phyloP scores from a whole-genome alignment of 2,888 invertebrate genomes.

The Patella ulyssiponensis region DNA sequence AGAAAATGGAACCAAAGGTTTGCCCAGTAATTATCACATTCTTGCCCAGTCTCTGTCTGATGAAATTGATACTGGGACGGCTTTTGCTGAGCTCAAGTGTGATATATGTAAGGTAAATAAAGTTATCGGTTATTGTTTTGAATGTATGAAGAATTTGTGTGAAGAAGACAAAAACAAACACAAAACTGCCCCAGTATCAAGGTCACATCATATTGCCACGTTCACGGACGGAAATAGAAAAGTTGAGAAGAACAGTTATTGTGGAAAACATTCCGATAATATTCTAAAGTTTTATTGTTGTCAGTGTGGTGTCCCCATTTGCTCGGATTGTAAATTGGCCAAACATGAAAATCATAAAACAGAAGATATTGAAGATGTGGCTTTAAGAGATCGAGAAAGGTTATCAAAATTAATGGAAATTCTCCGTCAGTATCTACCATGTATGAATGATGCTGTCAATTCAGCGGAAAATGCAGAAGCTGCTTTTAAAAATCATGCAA shows the following conservation, averaged over 20 bases:
- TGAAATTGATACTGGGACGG: conserved; percentile 12
- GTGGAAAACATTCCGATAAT: conserved; percentile 16
- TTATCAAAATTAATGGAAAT: conserved; percentile 12
- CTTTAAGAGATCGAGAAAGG: conserved; percentile 3
- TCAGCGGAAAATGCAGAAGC: conserved; percentile 13
- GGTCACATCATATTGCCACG: conserved; percentile 19
- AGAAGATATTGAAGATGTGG: conserved; percentile 22
- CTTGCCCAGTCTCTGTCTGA: conserved; percentile 14
- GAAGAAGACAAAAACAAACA: conserved; percentile 18
- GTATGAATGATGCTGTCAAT: conserved; percentile 15
- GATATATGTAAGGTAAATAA: conserved; percentile 15
- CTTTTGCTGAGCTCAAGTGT: conserved; percentile 15
- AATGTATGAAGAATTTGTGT: conserved; percentile 24
- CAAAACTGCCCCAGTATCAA: conserved; percentile 13
- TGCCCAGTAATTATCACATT: conserved; percentile 23
- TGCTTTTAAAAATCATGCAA: conserved; percentile 13
- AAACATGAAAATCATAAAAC: conserved; percentile 19
- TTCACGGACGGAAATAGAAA: conserved; percentile 21
- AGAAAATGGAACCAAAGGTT: conserved; percentile 11
- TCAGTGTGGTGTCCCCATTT: conserved; percentile 14
- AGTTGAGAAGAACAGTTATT: conserved; percentile 14
- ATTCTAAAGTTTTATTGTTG: conserved; percentile 25
- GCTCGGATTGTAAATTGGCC: conserved; percentile 21
- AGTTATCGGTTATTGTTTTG: conserved; percentile 22
- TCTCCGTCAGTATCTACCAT: not conserved